These are phyloP conservation scores for Perca flavescens DNA, from an alignment of 2,113 vertebrate species.

Conservation along the genomic window DNA sequence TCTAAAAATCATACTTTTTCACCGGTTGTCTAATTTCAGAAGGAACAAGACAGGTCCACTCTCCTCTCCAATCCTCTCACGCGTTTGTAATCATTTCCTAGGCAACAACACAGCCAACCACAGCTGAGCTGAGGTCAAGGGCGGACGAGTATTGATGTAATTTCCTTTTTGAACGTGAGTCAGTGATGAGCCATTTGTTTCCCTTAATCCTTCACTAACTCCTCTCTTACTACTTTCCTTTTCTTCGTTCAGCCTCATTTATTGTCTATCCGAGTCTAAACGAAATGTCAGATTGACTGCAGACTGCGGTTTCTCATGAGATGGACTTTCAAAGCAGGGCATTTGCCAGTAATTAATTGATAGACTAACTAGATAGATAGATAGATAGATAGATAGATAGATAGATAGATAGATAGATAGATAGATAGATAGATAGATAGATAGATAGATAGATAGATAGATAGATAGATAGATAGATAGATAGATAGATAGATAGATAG, in stretches of 20 bases:
- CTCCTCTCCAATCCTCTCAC: constrained; percentile 52
- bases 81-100: constrained; percentile 78
- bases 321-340: not conserved
- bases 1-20: not conserved
- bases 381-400: no score
- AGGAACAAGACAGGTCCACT: constrained; percentile 23
- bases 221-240: constrained; percentile 24
- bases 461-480: no score
- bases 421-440: no score
- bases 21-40: constrained; percentile 20
- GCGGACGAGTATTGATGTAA: constrained; percentile 71
- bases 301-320: not conserved
- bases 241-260: constrained; percentile 12
- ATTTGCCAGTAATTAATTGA: not conserved
- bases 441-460: no score
- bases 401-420: no score
- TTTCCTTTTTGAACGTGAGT: constrained; percentile 76
- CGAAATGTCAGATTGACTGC: not conserved
- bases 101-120: constrained; percentile 76
- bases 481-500: no score
- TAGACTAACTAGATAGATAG: no score
- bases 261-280: not conserved
- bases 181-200: constrained; percentile 69
- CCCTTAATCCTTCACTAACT: constrained; percentile 31
- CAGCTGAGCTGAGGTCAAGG: constrained; percentile 61